Evolutionary conservation across 2,888 invertebrate genomes (phyloP).

Genomic region (Protodeltote pygarga): DNA sequence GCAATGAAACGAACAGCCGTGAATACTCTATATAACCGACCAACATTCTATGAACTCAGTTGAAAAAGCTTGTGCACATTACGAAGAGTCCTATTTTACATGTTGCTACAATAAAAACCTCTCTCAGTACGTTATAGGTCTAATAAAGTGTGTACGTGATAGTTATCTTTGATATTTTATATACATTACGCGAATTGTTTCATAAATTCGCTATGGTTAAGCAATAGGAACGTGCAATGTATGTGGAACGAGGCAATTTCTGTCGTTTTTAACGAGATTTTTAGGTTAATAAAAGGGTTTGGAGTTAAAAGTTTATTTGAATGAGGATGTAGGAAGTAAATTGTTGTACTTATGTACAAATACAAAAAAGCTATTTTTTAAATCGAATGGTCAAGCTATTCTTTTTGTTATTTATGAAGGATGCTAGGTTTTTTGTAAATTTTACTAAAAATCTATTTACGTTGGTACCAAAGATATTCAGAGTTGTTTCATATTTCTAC

Average conservation of each 20-base stretch:
- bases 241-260: slow-evolving; percentile 20
- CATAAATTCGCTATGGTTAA: slow-evolving; percentile 46
- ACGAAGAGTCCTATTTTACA: slow-evolving; percentile 33
- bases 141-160: slow-evolving; percentile 47
- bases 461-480: no score
- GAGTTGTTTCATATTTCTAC: no score
- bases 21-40: background rate
- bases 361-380: no score
- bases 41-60: slow-evolving; percentile 14
- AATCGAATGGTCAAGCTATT: no score
- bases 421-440: no score
- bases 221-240: slow-evolving; percentile 43
- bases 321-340: background rate
- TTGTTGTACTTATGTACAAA: no score
- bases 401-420: no score
- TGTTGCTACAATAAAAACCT: slow-evolving; percentile 44
- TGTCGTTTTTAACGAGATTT: slow-evolving; percentile 18
- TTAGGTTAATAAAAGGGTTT: slow-evolving; percentile 13
- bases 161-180: slow-evolving; percentile 49
- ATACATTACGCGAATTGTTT: slow-evolving; percentile 49
- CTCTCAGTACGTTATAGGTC: slow-evolving; percentile 36
- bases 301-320: background rate
- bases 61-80: slow-evolving; percentile 28
- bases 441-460: no score
- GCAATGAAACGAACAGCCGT: background rate